A percentile compares a stretch with the other conserved stretches of the same genome.
phyloP scores from a whole-genome alignment of 2,797 vertebrate species.

The Sebastes oblongus region DNA sequence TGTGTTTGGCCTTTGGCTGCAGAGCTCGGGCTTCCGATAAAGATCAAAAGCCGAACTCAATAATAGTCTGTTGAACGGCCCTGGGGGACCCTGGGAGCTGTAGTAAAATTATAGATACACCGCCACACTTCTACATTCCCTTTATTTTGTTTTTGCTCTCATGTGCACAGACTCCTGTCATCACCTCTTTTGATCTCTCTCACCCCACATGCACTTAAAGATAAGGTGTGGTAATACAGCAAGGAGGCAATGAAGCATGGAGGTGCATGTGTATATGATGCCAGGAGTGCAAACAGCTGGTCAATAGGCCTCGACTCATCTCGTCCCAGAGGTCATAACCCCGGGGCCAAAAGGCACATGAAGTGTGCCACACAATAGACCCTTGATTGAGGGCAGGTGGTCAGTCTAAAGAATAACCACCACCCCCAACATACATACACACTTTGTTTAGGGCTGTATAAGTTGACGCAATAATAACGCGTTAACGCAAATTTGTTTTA shows the following conservation, averaged over 20 bases:
- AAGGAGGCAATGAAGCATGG: background rate
- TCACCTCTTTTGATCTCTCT: background rate
- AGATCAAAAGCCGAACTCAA: conserved; percentile 26
- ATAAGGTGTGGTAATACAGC: background rate
- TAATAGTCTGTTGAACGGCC: background rate
- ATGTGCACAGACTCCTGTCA: background rate
- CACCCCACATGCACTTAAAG: background rate
- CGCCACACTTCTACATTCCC: background rate
- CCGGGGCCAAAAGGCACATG: conserved; percentile 42
- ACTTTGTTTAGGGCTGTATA: background rate
- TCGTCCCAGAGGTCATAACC: conserved; percentile 35
- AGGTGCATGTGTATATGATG: background rate
- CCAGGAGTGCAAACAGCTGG: conserved; percentile 36
- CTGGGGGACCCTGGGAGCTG: conserved; percentile 7
- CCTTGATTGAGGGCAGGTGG: conserved; percentile 26
- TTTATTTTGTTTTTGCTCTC: background rate
- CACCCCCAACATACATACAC: background rate
- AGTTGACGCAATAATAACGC: no score
- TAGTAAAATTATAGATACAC: background rate
- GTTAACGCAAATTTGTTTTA: no score
- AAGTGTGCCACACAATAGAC: conserved; percentile 54
- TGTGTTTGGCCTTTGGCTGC: conserved; percentile 26
- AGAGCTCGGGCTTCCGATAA: conserved; percentile 8
- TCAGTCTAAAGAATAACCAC: background rate
- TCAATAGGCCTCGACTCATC: conserved; percentile 28